A percentile compares a stretch with the other conserved stretches of the same genome.
Evolutionary conservation across 2,113 vertebrate species (phyloP).

Genomic region (Pollachius pollachius): DNA sequence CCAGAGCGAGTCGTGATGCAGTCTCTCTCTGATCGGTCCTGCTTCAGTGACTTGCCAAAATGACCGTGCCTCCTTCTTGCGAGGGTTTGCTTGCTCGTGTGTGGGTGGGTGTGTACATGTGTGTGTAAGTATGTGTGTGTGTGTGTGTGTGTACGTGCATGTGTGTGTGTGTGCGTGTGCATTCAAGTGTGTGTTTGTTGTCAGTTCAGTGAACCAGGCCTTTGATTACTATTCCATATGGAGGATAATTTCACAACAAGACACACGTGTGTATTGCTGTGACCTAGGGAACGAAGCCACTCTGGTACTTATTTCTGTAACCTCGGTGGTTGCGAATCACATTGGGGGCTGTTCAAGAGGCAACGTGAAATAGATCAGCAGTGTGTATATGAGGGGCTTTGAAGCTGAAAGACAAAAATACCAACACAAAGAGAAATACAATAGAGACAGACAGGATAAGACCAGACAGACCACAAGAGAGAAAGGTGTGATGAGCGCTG

Average conservation of each 20-base stretch:
- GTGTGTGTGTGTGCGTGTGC: slow-evolving; percentile 2
- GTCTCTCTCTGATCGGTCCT: slow-evolving; percentile 32
- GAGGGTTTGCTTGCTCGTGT: background rate
- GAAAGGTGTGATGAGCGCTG: slow-evolving; percentile 47
- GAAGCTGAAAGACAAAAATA: too few relatives aligned
- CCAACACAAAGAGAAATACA: slow-evolving; percentile 4
- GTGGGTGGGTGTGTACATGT: background rate
- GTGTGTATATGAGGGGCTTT: too few relatives aligned
- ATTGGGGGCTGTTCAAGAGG: too few relatives aligned
- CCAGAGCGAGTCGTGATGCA: slow-evolving; percentile 12
- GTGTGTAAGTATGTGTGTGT: background rate
- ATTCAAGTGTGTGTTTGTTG: background rate
- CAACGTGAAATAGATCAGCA: too few relatives aligned
- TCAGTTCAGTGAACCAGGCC: background rate
- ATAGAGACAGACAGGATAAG: slow-evolving; percentile 8
- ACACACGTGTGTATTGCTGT: too few relatives aligned
- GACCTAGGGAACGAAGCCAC: too few relatives aligned
- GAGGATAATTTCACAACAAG: too few relatives aligned
- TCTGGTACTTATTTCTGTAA: too few relatives aligned
- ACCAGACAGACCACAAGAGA: slow-evolving; percentile 9
- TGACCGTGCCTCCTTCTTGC: slow-evolving; percentile 18
- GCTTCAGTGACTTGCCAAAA: slow-evolving; percentile 30
- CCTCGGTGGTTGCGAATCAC: too few relatives aligned
- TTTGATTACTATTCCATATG: background rate
- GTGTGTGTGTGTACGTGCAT: background rate